Evolutionary conservation across 2,888 invertebrate species (phyloP), one percentile per base, ranked within the genome.

Genomic region (Homarus gammarus): DNA sequence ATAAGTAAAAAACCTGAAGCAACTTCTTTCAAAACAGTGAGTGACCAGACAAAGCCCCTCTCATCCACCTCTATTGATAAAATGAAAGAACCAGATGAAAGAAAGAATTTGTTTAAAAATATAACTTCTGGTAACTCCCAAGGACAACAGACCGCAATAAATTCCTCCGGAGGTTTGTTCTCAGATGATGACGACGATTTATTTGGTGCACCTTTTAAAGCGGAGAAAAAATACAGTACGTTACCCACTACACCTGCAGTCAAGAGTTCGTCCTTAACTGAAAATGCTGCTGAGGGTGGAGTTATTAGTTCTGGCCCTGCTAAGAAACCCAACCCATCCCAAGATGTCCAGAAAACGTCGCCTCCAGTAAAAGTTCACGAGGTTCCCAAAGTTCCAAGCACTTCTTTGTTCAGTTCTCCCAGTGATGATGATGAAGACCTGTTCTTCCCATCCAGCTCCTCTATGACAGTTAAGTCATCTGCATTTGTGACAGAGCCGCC

Each of bases 171-270:
- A 22, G 83, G 78, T 31, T 31, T 89, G 22, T 90, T 81, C 81
- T 90, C 81, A 15, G 89, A 91, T 84, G 91, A 91, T 73, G 91
- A 90, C 44, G 91, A 91, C 78, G 87, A 79, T 22, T 70, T 90
- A 18, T 91, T 90, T 70, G 77, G 84, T n/a, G 44, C 49, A n/a
- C 87, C 90, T 6, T 56, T n/a, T 51, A 36, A 40, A 38, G 27
- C n/a, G 10, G 68, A 78, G 68, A 86, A 51, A 15, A 87, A 78
- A 70, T 51, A 51, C 6, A 70, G 1, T 22, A 68, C 64, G 10
- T 12, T 56, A 36, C 61, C 49, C 22, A n/a, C 10, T 51, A 12
- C 31, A 44, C 15, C 51, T 22, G 38, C 40, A 79, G 27, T 27
- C 27, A 49, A 70, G 70, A 49, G 33, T 15, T 44, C 51, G 49